Base-by-base conservation (phyloP, 1,140 invertebrate genomes). In the Idris sp. region DNA sequence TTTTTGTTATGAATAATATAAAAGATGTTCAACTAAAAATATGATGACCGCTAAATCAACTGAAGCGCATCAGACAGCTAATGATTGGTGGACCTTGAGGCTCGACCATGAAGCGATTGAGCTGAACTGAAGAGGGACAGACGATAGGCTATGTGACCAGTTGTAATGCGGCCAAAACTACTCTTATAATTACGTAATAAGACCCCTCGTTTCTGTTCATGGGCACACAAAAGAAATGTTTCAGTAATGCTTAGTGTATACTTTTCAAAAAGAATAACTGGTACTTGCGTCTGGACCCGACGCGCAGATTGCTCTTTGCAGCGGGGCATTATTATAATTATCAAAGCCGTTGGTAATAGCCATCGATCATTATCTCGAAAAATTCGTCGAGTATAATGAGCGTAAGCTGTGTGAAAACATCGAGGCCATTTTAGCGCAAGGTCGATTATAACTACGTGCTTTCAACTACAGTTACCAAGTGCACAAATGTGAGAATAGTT, bases 141-240 rank as follows among this genome's bases (percentile, higher is more conserved):
- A 41, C 48, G 31, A 51, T 33, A n/a, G n/a, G 58, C 31, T 49
- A 43, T 71, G 44, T 77, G n/a, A n/a, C 71, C 72, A 59, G 69
- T 38, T 64, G 73, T 82, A 85, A 81, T 79, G 75, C 71, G 77
- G 59, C 74, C 79, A 68, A 84, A 86, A 86, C 85, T 80, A 78
- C 83, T 75, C 69, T 54, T 49, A 79, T 86, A 86, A 87, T 85
- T 85, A 78, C 79, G 76, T 84, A 87, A 86, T 84, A 81, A 84
- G 81, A 51, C 77, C 79, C 62, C 68, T 59, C 64, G 54, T 69
- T 75, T 58, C 74, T 43, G 62, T 72, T 64, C 71, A 54, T 67
- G 49, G 49, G 44, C 56, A 22, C 56, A 68, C 71, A 72, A 77
- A 79, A 79, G 76, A 81, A 83, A 81, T 74, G 43, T 59, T n/a